Evolutionary conservation across 2,888 invertebrate genomes (phyloP), one percentile per base, ranked within the genome.

Genomic region (Drosophila macrothrix): DNA sequence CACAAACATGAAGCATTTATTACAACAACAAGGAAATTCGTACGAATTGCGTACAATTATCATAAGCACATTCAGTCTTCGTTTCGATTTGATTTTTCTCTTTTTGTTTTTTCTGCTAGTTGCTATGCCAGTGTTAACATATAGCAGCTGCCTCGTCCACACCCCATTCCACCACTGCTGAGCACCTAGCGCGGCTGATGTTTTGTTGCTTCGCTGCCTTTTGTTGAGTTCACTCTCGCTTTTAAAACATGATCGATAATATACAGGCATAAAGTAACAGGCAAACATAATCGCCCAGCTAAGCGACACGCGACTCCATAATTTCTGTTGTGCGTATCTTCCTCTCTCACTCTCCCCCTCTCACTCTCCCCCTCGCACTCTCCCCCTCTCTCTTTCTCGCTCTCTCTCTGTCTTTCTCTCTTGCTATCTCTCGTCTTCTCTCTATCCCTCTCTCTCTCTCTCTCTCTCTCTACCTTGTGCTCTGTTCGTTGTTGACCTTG

Each of bases 241-340:
- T 92, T 92, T 82, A 73, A 77, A 85, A 80, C 85, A 90, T 87
- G 92, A 92, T 92, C 92, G 92, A 91, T 92, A 92, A 90, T 91
- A 91, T 91, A 90, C 84, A 83, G 85, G 90, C 88, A 87, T 79
- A 75, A 72, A 73, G 77, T 82, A 91, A 62, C 82, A 88, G 92
- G 92, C 75, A 56, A 70, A n/a, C 91, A 90, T 76, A 79, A 80
- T 43, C 29, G 49, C 25, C 9, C 53, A 65, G 78, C 53, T 62
- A 46, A 72, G 58, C 72, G 69, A 63, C 56, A 43, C 55, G 55
- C 54, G 63, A 71, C 84, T 76, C 58, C 73, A 68, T 39, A 62
- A 53, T 61, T 54, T 49, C 22, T 31, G 53, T 59, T 59, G 65
- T 65, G 65, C 62, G 66, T 71, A 74, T 72, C 22, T 43, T 31